Evolutionary conservation across 2,888 invertebrate genomes (phyloP).

Genomic region (Troilus luridus): DNA sequence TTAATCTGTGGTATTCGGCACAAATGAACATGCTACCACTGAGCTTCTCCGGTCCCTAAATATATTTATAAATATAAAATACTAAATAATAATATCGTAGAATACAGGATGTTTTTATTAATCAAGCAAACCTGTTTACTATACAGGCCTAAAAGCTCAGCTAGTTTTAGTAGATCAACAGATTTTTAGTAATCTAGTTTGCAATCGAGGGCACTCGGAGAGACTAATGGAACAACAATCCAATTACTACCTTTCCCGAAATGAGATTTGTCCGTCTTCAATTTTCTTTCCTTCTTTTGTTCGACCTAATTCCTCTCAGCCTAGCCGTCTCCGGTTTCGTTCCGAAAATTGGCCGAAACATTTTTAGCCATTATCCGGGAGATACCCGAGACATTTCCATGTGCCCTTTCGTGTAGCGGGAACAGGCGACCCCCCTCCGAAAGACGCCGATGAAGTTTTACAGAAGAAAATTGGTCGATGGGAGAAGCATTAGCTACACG

Average conservation of each 20-base stretch:
- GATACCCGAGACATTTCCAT: slow-evolving; percentile 32
- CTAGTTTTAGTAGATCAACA: neutral
- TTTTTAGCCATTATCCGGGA: neutral
- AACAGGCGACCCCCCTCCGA: neutral
- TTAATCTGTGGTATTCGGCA: too few species aligned
- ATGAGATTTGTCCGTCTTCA: neutral
- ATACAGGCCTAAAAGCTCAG: neutral
- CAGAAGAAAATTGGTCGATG: slow-evolving; percentile 27
- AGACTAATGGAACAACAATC: neutral
- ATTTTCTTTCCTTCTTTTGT: slow-evolving; percentile 14
- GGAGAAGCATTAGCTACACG: slow-evolving; percentile 18
- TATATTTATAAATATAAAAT: too few species aligned
- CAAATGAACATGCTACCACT: too few species aligned
- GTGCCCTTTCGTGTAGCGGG: neutral
- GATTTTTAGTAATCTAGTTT: neutral
- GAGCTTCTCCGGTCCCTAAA: too few species aligned
- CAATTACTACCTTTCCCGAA: neutral
- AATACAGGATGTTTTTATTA: neutral
- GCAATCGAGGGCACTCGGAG: neutral
- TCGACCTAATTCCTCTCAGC: slow-evolving; percentile 20
- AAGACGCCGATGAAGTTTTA: slow-evolving; percentile 25
- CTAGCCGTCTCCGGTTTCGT: neutral
- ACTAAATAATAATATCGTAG: neutral
- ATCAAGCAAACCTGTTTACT: neutral
- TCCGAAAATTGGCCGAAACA: slow-evolving; percentile 14